These are phyloP conservation scores for Chloroceryle aenea DNA, from an alignment of 2,113 vertebrate species.

Conservation along the genomic window DNA sequence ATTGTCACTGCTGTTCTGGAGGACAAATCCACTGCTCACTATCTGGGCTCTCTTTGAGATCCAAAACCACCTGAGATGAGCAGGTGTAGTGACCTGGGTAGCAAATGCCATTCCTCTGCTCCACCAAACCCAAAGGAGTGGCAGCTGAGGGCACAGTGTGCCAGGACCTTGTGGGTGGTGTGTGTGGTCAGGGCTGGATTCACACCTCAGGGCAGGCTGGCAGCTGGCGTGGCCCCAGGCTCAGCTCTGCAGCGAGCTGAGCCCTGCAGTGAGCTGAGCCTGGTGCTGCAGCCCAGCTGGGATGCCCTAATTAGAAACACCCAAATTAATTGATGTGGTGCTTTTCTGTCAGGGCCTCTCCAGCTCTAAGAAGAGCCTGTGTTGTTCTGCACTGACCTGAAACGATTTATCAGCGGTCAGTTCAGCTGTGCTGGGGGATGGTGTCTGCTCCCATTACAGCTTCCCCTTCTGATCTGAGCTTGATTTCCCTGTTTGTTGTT, in stretches of 20 bases:
- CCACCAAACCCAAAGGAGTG: neutral
- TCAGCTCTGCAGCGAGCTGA: neutral
- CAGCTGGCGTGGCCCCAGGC: neutral
- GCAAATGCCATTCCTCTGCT: neutral
- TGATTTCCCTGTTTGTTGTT: neutral
- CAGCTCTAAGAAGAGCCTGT: neutral
- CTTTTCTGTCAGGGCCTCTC: neutral
- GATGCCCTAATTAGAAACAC: neutral
- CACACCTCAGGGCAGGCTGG: neutral
- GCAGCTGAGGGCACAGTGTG: rapidly evolving
- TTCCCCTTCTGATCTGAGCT: neutral
- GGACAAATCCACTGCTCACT: rapidly evolving
- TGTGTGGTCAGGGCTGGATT: rapidly evolving
- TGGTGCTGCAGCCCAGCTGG: rapidly evolving
- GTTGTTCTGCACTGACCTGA: slow-evolving; percentile 48
- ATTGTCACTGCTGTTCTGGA: neutral
- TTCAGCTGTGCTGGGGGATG: rapidly evolving
- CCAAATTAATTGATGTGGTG: neutral
- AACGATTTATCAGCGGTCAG: neutral
- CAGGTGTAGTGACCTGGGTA: neutral
- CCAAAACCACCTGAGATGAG: rapidly evolving
- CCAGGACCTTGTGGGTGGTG: rapidly evolving
- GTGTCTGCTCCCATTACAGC: neutral
- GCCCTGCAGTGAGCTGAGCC: neutral
- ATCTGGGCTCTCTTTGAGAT: rapidly evolving